A percentile compares a stretch with the other conserved stretches of the same genome.
These are phyloP conservation scores for Ellobium chinense DNA, from an alignment of 2,888 invertebrate genomes.

Conservation along the genomic window DNA sequence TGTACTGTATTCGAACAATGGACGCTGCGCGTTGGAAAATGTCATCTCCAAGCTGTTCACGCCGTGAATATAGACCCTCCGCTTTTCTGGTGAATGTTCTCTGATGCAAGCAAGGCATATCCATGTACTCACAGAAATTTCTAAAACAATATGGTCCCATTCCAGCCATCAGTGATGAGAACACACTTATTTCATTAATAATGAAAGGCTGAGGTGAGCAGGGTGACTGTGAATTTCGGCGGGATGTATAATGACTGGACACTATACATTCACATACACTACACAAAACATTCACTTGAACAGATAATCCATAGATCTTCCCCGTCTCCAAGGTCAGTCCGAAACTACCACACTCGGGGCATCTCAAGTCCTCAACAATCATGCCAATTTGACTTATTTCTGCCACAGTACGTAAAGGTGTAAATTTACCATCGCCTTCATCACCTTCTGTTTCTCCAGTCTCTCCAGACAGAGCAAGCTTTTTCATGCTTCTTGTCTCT, in stretches of 20 bases:
- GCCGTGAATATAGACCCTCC: background rate
- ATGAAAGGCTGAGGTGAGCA: background rate
- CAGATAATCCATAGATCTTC: background rate
- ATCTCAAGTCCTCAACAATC: background rate
- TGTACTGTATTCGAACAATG: background rate
- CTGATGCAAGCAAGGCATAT: background rate
- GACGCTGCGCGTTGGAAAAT: background rate
- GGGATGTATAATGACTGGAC: background rate
- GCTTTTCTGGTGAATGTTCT: background rate
- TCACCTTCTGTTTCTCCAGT: too few relatives aligned
- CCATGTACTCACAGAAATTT: background rate
- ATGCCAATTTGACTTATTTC: background rate
- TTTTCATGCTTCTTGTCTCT: too few relatives aligned
- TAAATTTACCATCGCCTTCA: too few relatives aligned
- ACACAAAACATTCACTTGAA: background rate
- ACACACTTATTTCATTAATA: too few relatives aligned
- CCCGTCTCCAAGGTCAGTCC: background rate
- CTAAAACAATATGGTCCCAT: background rate
- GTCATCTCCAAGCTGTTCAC: background rate
- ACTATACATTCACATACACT: background rate
- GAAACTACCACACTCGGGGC: background rate
- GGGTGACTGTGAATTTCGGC: background rate
- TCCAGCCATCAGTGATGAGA: background rate
- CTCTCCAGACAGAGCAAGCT: too few relatives aligned
- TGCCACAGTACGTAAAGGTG: background rate